These are phyloP conservation scores for Littorina saxatilis DNA, from an alignment of 1,140 invertebrate species.

Conservation along the genomic window DNA sequence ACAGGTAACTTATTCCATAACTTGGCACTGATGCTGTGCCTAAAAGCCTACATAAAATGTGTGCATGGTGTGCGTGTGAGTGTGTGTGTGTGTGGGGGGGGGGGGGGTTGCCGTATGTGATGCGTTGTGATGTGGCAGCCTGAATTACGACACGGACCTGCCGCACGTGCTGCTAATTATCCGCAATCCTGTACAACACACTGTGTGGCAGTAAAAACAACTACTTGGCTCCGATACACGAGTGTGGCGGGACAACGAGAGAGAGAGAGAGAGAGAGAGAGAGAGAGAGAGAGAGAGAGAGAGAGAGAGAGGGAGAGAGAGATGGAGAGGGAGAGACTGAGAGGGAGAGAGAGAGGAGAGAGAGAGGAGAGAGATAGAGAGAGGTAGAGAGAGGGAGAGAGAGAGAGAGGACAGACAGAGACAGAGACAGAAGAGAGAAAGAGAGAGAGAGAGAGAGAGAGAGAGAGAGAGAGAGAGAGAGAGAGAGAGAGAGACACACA, in stretches of 20 bases:
- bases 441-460: constrained; percentile 7
- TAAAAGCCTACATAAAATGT: too few relatives aligned
- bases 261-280: neutral
- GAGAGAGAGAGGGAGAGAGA: neutral
- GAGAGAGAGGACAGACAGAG: constrained; percentile 1
- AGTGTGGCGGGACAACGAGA: neutral
- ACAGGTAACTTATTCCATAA: too few relatives aligned
- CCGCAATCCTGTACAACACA: too few relatives aligned
- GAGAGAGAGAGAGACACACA: neutral
- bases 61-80: too few relatives aligned
- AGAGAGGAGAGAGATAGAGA: neutral
- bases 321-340: neutral
- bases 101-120: too few relatives aligned
- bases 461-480: neutral
- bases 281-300: neutral
- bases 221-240: too few relatives aligned
- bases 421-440: neutral
- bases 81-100: too few relatives aligned
- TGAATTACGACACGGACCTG: too few relatives aligned
- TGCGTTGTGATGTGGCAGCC: too few relatives aligned
- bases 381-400: neutral
- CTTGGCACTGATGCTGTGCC: too few relatives aligned
- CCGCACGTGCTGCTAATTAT: too few relatives aligned
- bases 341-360: neutral
- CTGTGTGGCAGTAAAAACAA: too few relatives aligned